These are phyloP conservation scores for Chionis minor DNA, from an alignment of 2,113 vertebrate species.

Conservation along the genomic window DNA sequence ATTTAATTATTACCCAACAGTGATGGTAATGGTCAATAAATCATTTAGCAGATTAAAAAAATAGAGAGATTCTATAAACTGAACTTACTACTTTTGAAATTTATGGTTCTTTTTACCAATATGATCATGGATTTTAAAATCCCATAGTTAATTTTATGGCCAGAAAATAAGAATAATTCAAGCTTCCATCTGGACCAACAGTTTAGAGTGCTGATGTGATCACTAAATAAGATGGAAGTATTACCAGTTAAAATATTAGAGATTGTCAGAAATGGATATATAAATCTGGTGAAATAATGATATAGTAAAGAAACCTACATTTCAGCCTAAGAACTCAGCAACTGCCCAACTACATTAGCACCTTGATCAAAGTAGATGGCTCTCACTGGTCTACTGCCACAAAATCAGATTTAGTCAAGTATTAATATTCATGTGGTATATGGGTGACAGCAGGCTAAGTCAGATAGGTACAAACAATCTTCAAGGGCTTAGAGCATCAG, in stretches of 20 bases:
- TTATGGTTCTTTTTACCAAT: not conserved
- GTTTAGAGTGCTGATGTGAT: not conserved
- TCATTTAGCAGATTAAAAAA: not conserved
- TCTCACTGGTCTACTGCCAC: not conserved
- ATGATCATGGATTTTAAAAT: not conserved
- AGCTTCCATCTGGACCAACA: not conserved
- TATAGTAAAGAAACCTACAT: not conserved
- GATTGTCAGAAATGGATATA: not conserved
- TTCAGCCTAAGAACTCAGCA: not conserved
- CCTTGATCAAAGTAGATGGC: not conserved
- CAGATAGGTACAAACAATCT: not conserved
- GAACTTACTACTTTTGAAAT: not conserved
- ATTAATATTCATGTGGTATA: not conserved
- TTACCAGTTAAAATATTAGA: not conserved
- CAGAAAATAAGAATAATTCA: not conserved
- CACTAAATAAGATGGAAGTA: not conserved
- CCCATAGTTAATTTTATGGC: not conserved
- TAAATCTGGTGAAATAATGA: not conserved
- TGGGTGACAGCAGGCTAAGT: not conserved
- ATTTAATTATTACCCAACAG: not conserved
- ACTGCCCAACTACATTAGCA: not conserved
- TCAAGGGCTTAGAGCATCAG: fast-evolving
- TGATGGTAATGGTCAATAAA: not conserved
- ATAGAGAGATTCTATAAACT: not conserved
- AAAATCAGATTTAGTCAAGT: not conserved